phyloP scores from a whole-genome alignment of 2,797 vertebrate species.

The Nyctalus aviator region DNA sequence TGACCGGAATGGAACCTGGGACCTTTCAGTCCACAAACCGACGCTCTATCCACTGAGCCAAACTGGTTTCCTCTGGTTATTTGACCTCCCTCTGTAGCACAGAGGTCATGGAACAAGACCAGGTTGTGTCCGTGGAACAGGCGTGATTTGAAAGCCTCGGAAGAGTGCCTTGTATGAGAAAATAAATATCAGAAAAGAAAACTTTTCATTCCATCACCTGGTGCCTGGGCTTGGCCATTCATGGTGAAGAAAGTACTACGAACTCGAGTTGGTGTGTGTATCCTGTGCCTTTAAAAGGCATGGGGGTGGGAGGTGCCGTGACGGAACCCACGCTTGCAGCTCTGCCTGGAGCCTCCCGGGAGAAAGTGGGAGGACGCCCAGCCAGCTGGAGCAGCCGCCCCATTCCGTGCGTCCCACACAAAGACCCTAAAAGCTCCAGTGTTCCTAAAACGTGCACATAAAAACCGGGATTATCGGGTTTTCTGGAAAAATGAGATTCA shows the following conservation, averaged over 20 bases:
- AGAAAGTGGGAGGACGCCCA: neutral
- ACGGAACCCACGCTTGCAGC: neutral
- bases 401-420: neutral
- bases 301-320: neutral
- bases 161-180: neutral
- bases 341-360: neutral
- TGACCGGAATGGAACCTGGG: no score
- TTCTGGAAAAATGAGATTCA: slow-evolving; percentile 10
- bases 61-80: neutral
- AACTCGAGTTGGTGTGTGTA: neutral
- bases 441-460: slow-evolving; percentile 2
- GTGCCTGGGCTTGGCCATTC: neutral
- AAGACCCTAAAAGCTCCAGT: neutral
- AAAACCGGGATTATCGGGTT: slow-evolving; percentile 14
- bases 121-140: accelerated
- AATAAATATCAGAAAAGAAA: neutral
- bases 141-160: neutral
- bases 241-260: neutral
- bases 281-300: neutral
- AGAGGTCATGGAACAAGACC: neutral
- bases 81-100: neutral
- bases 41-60: no score
- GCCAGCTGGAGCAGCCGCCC: neutral
- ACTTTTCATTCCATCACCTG: slow-evolving; percentile 16
- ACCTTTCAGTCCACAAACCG: no score